These are phyloP conservation scores for Hassar affinis DNA, from an alignment of 2,113 vertebrate genomes.

Conservation along the genomic window DNA sequence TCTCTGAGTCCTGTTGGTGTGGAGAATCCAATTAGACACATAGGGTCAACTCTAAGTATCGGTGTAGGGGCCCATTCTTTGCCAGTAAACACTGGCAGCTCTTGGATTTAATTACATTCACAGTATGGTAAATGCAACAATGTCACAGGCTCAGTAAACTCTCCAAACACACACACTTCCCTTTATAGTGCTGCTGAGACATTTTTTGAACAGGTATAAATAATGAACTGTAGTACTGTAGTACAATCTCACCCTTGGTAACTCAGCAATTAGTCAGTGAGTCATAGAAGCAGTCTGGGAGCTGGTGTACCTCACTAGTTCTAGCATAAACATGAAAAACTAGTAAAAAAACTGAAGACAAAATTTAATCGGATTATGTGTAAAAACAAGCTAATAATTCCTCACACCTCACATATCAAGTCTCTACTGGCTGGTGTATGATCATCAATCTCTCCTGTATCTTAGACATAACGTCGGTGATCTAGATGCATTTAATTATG, in stretches of 20 bases:
- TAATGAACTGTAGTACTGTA: conserved; percentile 2
- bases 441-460: no score
- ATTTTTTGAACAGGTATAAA: conserved; percentile 34
- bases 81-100: conserved; percentile 74
- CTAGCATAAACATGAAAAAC: background rate
- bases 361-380: background rate
- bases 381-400: no score
- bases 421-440: no score
- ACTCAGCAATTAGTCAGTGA: background rate
- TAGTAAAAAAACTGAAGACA: background rate
- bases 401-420: no score
- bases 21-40: conserved; percentile 74
- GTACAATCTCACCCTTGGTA: background rate
- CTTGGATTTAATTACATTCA: conserved; percentile 78
- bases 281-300: background rate
- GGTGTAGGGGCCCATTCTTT: conserved; percentile 52
- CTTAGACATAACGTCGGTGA: no score
- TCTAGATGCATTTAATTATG: no score
- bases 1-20: conserved; percentile 57
- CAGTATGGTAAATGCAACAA: conserved; percentile 72
- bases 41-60: conserved; percentile 69
- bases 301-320: background rate
- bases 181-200: conserved; percentile 48
- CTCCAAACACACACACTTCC: conserved; percentile 55
- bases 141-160: conserved; percentile 65